Base-by-base conservation (phyloP, 2,113 vertebrate species). In the Catharus bicknelli region DNA sequence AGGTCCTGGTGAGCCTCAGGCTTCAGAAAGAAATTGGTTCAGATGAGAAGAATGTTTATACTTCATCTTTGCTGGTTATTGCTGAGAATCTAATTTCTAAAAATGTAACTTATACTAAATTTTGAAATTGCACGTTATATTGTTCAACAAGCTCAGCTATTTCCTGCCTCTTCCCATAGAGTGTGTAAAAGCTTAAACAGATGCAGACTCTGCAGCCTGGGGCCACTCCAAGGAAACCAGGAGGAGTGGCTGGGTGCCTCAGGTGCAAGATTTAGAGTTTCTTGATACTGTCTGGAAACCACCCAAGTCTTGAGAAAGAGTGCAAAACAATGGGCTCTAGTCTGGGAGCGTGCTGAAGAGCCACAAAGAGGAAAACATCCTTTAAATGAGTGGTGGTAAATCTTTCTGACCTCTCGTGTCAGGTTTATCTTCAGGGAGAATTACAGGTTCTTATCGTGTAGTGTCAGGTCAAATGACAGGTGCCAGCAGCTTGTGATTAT, bases 401-500 rank as follows among this genome's bases (percentile, higher is more conserved):
- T 58, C 38, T 79, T 87, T 53, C 59, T 72, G 67, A 69, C 83
- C 63, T 54, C 47, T 27, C 2, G 4, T 51, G 30, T 85, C 1
- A 5, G 26, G 18, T 66, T 94, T 91, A 69, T 95, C 79, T 88
- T 90, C 42, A 55, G 84, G 59, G 54, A 83, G 67, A 73, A 42
- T 50, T 93, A 68, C 19, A 90, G 67, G 67, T 43, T 40, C 55
- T 87, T 95, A 58, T 32, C 1, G 0, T 20, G 22, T 42, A 36
- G 59, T 45, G 54, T 78, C 70, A 38, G 38, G 83, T 87, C 54
- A 90, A 83, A 38, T 79, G 75, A 42, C 42, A 91, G 77, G 70
- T 94, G 70, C 85, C 75, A 83, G 54, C 27, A 73, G 75, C 62
- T 85, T 70, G 59, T 86, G 85, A 78, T 91, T 84, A 59, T 84